Evolutionary conservation across 2,888 invertebrate species (phyloP).

Genomic region (Sphaerophoria rueppellii): DNA sequence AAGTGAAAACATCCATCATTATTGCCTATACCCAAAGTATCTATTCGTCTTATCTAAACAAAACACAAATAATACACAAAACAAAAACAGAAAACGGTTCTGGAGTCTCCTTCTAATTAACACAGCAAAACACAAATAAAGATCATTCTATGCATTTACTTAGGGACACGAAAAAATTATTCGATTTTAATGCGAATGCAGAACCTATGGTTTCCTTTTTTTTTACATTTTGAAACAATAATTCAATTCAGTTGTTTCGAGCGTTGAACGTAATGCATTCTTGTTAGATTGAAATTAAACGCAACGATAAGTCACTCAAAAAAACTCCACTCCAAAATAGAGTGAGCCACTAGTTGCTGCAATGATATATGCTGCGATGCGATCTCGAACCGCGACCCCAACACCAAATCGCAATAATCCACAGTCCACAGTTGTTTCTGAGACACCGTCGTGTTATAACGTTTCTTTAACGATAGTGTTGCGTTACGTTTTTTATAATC

Average conservation of each 20-base stretch:
- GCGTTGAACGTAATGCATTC: neutral
- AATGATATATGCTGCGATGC: neutral
- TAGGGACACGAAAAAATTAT: neutral
- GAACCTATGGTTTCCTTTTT: neutral
- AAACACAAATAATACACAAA: slow-evolving; percentile 17
- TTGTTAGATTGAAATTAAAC: slow-evolving; percentile 3
- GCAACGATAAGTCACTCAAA: slow-evolving; percentile 17
- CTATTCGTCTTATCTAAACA: slow-evolving; percentile 36
- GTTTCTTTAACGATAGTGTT: slow-evolving; percentile 30
- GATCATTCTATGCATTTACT: neutral
- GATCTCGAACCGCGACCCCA: slow-evolving; percentile 13
- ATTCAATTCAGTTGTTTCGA: slow-evolving; percentile 7
- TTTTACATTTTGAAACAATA: neutral
- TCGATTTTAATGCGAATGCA: neutral
- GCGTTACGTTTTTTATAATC: neutral
- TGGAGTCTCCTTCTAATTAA: slow-evolving; percentile 39
- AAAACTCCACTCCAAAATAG: slow-evolving; percentile 22
- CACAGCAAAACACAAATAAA: slow-evolving; percentile 19
- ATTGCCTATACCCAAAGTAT: slow-evolving; percentile 27
- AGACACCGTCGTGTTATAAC: slow-evolving; percentile 54
- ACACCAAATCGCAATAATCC: slow-evolving; percentile 20
- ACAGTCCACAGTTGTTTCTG: slow-evolving; percentile 59
- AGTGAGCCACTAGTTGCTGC: slow-evolving; percentile 23
- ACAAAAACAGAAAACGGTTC: slow-evolving; percentile 11
- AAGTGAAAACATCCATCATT: slow-evolving; percentile 28